These are phyloP conservation scores for Porites lutea DNA, from an alignment of 64 coral and sea anemone genomes.

Conservation along the genomic window DNA sequence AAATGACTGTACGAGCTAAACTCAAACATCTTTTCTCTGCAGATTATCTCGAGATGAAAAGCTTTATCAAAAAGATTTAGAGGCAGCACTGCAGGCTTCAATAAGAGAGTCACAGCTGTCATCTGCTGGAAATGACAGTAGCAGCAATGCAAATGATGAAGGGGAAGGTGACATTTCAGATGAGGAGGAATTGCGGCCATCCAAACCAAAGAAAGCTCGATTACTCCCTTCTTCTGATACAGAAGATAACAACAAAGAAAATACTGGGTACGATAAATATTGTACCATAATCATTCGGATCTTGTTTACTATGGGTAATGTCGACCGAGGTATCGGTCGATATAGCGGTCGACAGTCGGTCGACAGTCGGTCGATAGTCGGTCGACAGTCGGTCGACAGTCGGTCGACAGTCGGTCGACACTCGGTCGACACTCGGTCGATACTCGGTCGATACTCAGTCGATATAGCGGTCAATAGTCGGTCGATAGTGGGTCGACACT, in stretches of 20 bases:
- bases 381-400: too few relatives aligned
- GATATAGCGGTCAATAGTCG: too few relatives aligned
- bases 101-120: slow-evolving; percentile 75
- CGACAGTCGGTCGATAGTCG: too few relatives aligned
- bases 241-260: slow-evolving; percentile 50
- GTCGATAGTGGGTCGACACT: too few relatives aligned
- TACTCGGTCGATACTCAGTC: too few relatives aligned
- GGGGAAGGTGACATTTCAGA: slow-evolving; percentile 9
- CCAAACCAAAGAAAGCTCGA: slow-evolving; percentile 41
- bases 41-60: slow-evolving; percentile 93
- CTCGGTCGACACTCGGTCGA: too few relatives aligned
- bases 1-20: too few relatives aligned
- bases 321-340: too few relatives aligned
- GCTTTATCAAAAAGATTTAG: slow-evolving; percentile 86
- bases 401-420: too few relatives aligned
- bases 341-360: too few relatives aligned
- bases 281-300: too few relatives aligned
- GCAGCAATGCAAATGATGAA: slow-evolving; percentile 41
- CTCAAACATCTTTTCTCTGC: neutral
- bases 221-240: slow-evolving; percentile 9
- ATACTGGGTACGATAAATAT: neutral
- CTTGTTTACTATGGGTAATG: too few relatives aligned
- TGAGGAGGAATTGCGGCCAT: neutral
- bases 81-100: slow-evolving; percentile 88
- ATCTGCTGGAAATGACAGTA: slow-evolving; percentile 44